Percentiles rank a stretch among this genome's conserved stretches.
These are phyloP conservation scores for Steinernema feltiae DNA, from an alignment of 1,140 invertebrate genomes.

Conservation along the genomic window DNA sequence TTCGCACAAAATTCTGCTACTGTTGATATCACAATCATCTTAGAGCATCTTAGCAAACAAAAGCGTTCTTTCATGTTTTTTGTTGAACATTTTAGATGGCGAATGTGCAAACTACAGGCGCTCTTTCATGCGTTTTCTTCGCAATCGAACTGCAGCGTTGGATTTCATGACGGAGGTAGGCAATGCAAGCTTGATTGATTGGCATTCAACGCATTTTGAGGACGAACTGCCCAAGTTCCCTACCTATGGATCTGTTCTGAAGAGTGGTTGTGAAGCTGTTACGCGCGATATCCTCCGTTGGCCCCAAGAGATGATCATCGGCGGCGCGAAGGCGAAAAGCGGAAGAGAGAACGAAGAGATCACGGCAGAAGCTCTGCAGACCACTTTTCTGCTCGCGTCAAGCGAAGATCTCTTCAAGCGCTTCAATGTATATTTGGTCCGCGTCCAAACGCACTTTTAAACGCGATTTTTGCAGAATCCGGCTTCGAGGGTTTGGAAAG, in stretches of 20 bases:
- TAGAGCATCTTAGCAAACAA: too few species aligned
- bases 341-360: background rate
- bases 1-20: too few species aligned
- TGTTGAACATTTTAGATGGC: background rate
- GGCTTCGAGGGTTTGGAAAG: background rate
- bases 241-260: conserved; percentile 81
- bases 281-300: conserved; percentile 96
- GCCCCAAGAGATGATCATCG: conserved; percentile 88
- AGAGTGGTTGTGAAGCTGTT: conserved; percentile 90
- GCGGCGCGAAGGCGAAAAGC: conserved; percentile 66
- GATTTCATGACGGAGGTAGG: background rate
- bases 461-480: background rate
- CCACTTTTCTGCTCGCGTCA: conserved; percentile 74
- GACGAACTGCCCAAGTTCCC: conserved; percentile 60
- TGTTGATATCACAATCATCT: too few species aligned
- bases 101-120: background rate
- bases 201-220: background rate
- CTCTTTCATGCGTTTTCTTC: background rate
- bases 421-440: conserved; percentile 33
- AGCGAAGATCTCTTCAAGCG: conserved; percentile 46
- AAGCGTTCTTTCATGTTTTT: too few species aligned
- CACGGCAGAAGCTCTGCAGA: conserved; percentile 70
- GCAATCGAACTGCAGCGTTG: background rate
- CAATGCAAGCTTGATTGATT: background rate
- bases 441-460: background rate